Evolutionary conservation across 2,888 invertebrate species (phyloP).

Genomic region (Glomeris marginata): DNA sequence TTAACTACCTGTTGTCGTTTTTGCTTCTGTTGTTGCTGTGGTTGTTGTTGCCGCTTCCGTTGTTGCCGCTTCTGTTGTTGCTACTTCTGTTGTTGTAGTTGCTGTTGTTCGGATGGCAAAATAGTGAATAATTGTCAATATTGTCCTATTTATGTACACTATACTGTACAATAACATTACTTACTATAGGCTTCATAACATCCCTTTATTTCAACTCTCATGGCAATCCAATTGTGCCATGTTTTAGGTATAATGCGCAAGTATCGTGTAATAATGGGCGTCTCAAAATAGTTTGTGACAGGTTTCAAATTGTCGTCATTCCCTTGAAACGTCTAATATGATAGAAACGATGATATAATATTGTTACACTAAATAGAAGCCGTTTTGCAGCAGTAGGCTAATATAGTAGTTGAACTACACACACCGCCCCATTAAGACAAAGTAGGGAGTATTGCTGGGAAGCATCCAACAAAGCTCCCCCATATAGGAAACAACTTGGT

Average conservation of each 20-base stretch:
- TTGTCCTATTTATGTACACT: background rate
- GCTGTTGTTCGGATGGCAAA: too few relatives aligned
- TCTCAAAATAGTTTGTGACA: constrained; percentile 48
- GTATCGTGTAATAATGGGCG: constrained; percentile 54
- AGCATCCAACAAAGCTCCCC: too few relatives aligned
- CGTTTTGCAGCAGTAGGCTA: too few relatives aligned
- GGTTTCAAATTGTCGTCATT: constrained; percentile 50
- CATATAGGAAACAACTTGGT: too few relatives aligned
- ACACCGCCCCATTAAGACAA: too few relatives aligned
- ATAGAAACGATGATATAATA: constrained; percentile 1
- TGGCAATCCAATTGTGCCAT: constrained; percentile 56
- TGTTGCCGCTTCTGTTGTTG: background rate
- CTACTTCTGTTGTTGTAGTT: too few relatives aligned
- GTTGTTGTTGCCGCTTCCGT: background rate
- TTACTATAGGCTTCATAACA: constrained; percentile 59
- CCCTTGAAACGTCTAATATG: constrained; percentile 47
- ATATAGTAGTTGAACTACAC: too few relatives aligned
- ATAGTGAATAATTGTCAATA: too few relatives aligned
- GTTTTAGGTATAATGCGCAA: constrained; percentile 53
- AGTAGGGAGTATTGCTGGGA: too few relatives aligned
- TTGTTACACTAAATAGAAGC: too few relatives aligned
- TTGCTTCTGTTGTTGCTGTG: background rate
- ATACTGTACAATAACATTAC: constrained; percentile 21
- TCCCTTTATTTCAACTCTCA: constrained; percentile 60
- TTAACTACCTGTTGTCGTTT: background rate